A percentile compares a stretch with the other conserved stretches of the same genome.
These are phyloP conservation scores for Pitta sordida DNA, from an alignment of 2,113 vertebrate species.

Conservation along the genomic window DNA sequence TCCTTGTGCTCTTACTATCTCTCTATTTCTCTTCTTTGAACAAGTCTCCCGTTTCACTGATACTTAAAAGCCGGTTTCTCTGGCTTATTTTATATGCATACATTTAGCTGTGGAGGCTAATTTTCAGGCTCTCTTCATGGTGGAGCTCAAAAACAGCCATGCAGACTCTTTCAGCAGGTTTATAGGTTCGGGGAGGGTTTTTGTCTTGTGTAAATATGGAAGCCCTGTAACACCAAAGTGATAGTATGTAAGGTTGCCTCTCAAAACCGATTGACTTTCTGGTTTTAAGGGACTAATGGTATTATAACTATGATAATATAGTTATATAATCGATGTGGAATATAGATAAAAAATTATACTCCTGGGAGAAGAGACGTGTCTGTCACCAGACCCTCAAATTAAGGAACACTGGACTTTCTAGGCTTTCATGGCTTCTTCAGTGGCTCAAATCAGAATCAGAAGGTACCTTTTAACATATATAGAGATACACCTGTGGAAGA, in stretches of 20 bases:
- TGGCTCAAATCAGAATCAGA: neutral
- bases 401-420: neutral
- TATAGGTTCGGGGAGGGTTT: fast-evolving
- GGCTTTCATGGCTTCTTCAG: neutral
- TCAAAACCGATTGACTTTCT: neutral
- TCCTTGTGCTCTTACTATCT: neutral
- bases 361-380: neutral
- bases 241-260: neutral
- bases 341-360: neutral
- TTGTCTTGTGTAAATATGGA: neutral
- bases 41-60: neutral
- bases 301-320: neutral
- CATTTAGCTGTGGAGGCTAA: neutral
- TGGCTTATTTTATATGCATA: neutral
- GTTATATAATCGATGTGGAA: neutral
- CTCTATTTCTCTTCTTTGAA: neutral
- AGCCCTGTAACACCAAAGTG: neutral
- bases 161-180: neutral
- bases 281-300: neutral
- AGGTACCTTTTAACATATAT: neutral
- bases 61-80: neutral
- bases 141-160: neutral
- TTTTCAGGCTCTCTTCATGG: neutral
- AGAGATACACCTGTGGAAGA: neutral
- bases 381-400: neutral